Evolutionary conservation across 2,888 invertebrate genomes (phyloP), one percentile per base, ranked within the genome.

Genomic region (Drosophila quasianomalipes): DNA sequence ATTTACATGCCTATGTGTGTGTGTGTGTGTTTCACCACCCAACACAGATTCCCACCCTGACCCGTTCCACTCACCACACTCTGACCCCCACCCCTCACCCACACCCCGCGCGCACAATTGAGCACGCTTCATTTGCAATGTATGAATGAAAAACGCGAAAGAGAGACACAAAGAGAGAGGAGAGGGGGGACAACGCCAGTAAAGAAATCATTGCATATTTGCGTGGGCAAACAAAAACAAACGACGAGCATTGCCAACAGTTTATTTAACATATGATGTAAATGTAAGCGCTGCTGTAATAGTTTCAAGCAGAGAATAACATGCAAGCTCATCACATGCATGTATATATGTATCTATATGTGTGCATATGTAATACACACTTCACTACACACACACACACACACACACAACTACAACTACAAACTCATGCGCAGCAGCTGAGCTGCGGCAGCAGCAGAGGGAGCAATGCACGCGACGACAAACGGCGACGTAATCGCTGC

Each of bases 191-290:
- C 59, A 62, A n/a, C 26, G 55, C n/a, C 19, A 52, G 19, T 14
- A 52, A 79, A 83, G 55, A 85, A 88, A 85, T 75, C 89, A 88
- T 90, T 90, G 85, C 85, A 85, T 85, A 85, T 90, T 90, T 85
- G 90, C 88, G 79, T 74, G 85, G 85, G 85, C 83, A 88, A 90
- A 88, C 79, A 90, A 74, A 82, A 87, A 89, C 82, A 89, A 86
- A 75, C 51, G 66, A n/a, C 53, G 58, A 30, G 67, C 58, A n/a
- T 47, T 59, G 54, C 53, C 47, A 78, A 70, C 77, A 84, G 85
- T 88, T 77, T 90, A 85, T 76, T 85, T 87, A 89, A 88, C 90
- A 88, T 88, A 74, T 90, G 90, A 85, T 85, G 90, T 81, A 88
- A 85, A 84, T 82, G 78, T 76, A 74, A 88, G 81, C 81, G 72